Evolutionary conservation across 2,888 invertebrate species (phyloP), one percentile per base, ranked within the genome.

Genomic region (Mactromeris polynyma): DNA sequence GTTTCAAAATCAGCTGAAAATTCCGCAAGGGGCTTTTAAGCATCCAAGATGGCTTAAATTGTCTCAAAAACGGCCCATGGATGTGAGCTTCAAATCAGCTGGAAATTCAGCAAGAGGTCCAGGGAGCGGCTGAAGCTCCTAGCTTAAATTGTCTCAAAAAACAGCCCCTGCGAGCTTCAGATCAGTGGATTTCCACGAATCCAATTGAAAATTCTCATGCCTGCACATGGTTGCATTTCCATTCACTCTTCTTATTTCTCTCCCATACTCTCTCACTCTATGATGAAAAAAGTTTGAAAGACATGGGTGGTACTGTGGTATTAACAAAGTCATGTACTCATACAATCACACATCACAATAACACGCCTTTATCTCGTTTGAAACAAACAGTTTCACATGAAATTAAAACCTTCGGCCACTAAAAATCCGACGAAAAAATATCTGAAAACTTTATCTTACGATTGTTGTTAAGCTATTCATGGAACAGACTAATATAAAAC

Each of bases 261-360:
- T 33, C 46, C 31, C 38, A 38, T 54, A 26, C 84, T 54, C 84
- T 54, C 78, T 38, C 42, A n/a, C 54, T n/a, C 54, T 84, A 33
- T 81, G 21, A 77, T 84, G 84, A 31, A 40, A 40, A 33, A n/a
- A 40, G 40, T 79, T 51, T 84, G 84, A 84, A 84, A 84, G 84
- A 84, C 84, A 84, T 84, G 54, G 84, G 84, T 84, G 84, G 84
- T 84, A 77, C 51, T 51, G 11, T 19, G 2, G 36, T 26, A 73
- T 73, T 17, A 73, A 73, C 73, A 73, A 19, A 40, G 19, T 46
- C 26, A 40, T 79, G 7, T 14, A 42, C 79, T 21, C 26, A 11
- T 40, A 40, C 42, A 42, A 21, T 79, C 42, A 79, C n/a, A 19
- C 26, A 79, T 79, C 26, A 42, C 40, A 11, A 42, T 79, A 64